Base-by-base conservation (phyloP, 2,888 invertebrate genomes). In the Unio pictorum region DNA sequence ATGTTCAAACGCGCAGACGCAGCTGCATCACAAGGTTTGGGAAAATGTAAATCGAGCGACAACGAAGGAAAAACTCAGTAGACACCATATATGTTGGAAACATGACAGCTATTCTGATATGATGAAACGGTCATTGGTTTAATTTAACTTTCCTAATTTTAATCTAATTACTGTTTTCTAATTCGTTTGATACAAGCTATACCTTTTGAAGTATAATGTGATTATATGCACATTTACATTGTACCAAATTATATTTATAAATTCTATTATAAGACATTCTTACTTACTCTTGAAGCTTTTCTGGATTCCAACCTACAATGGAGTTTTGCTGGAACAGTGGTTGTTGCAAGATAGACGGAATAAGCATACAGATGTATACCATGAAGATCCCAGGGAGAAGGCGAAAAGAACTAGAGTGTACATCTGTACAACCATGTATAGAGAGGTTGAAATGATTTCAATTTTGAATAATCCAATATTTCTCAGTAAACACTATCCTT, bases 381-480 rank as follows among this genome's bases (percentile, higher is more conserved):
- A 58, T 6, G 67, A 69, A 54, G 72, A 74, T n/a, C 68, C 73
- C 11, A 55, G 60, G 1, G 69, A 72, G 1, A 68, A 68, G 56
- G 78, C 77, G 17, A 75, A 72, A 30, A 69, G 73, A 23, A 76
- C 82, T 7, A 69, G 75, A 56, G 82, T 87, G 20, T 85, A 80
- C 67, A 88, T 88, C n/a, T 88, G 88, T 71, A 88, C 88, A 8
- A 88, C 88, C 17, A 88, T 88, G 88, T 88, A 86, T 66, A 68
- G 87, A 69, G 87, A 88, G 85, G 86, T 87, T 63, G 67, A 60
- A 4, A 17, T 1, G 26, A 34, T 61, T 65, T 57, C n/a, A 23
- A 58, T 17, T 58, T 26, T 15, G 1, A 8, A 18, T 58, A 58
- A 45, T 15, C 11, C 11, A 15, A 45, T 45, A 45, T 45, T 45